These are phyloP conservation scores for Oreochromis mossambicus DNA, from an alignment of 2,797 vertebrate species.

Conservation along the genomic window DNA sequence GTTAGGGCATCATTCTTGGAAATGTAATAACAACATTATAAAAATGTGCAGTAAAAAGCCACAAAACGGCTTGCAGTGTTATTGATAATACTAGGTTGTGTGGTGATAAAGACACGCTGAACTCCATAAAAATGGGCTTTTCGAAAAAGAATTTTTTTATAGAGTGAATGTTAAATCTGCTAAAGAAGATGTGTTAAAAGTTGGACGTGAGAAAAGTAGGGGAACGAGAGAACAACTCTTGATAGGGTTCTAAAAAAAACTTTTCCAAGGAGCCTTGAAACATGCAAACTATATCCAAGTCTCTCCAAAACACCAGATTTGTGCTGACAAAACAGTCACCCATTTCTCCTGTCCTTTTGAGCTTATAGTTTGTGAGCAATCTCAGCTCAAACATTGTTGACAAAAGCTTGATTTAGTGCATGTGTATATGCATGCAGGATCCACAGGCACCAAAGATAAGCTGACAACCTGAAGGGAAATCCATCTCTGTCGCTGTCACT, in stretches of 20 bases:
- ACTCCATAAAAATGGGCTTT: neutral
- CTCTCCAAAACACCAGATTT: neutral
- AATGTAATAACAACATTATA: neutral
- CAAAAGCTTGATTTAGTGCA: conserved; percentile 69
- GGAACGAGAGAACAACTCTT: neutral
- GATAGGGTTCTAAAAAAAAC: neutral
- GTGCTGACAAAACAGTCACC: conserved; percentile 29
- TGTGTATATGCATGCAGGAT: conserved; percentile 37
- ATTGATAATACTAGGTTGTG: neutral
- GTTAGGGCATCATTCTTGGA: neutral
- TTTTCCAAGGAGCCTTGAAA: neutral
- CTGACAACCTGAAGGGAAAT: conserved; percentile 68
- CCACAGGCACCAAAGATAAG: conserved; percentile 66
- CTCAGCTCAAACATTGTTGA: conserved; percentile 71
- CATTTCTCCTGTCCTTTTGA: conserved; percentile 27
- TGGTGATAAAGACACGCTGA: neutral
- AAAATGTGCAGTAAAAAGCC: neutral
- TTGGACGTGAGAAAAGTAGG: neutral
- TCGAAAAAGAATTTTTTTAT: neutral
- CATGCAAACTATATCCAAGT: neutral
- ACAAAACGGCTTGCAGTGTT: neutral
- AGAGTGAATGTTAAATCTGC: neutral
- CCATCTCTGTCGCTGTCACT: conserved; percentile 70
- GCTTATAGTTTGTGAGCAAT: conserved; percentile 47
- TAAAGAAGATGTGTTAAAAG: neutral